Conservation (phyloP, 2,113 vertebrate genomes). For the Arizona elegans region DNA sequence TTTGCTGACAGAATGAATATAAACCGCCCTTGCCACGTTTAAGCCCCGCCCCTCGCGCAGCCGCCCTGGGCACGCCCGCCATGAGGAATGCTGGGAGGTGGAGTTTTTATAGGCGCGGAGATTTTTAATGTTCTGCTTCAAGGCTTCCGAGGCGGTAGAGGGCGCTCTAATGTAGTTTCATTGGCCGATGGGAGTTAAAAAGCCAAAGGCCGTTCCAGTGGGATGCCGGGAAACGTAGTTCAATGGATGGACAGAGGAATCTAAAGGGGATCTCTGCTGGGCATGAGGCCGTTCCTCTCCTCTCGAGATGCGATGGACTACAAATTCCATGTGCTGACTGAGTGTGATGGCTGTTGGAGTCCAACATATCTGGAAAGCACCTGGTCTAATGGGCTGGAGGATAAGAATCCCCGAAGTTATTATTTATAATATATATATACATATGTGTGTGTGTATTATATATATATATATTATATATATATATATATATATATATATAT, state of each 20-base stretch:
- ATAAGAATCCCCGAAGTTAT: neutral
- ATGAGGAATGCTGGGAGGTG: neutral
- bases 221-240: neutral
- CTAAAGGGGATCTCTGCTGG: neutral
- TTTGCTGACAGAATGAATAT: conserved; percentile 31
- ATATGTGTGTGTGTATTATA: too few species aligned
- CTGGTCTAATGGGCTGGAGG: neutral
- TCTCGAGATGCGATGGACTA: neutral
- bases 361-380: neutral
- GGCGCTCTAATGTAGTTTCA: neutral
- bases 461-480: too few species aligned
- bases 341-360: neutral
- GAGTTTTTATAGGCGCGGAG: neutral
- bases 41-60: conserved; percentile 9
- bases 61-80: neutral
- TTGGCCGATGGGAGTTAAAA: neutral
- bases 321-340: neutral
- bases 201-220: neutral
- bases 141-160: neutral
- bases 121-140: neutral
- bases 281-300: neutral
- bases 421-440: too few species aligned
- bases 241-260: neutral
- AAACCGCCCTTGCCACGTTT: conserved; percentile 36
- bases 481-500: too few species aligned